Percentiles rank a stretch among this genome's conserved stretches.
phyloP scores from a whole-genome alignment of 30 jellyfish, hydroid and myxozoan species.

The Mastigias papua region DNA sequence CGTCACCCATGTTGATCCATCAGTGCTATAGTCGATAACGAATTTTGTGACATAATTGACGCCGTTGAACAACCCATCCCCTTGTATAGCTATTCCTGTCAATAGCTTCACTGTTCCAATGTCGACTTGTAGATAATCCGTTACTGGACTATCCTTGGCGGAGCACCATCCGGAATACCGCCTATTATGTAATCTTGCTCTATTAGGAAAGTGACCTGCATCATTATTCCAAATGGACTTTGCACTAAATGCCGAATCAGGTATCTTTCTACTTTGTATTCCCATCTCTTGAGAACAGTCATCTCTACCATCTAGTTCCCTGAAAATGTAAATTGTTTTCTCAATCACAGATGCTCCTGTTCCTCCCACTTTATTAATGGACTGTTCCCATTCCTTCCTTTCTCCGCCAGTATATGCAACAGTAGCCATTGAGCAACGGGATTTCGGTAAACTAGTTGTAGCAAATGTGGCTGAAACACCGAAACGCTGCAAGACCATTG shows the following conservation, averaged over 20 bases:
- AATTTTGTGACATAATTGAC: neutral
- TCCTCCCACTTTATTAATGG: neutral
- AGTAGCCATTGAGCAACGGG: slow-evolving; percentile 10
- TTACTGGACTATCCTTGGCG: neutral
- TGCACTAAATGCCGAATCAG: slow-evolving; percentile 20
- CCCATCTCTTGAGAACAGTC: slow-evolving; percentile 51
- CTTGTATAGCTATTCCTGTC: slow-evolving; percentile 30
- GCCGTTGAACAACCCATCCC: slow-evolving; percentile 28
- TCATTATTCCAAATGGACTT: neutral
- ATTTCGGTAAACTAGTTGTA: neutral
- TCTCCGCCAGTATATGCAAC: slow-evolving; percentile 11
- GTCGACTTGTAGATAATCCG: slow-evolving; percentile 16
- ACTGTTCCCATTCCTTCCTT: slow-evolving; percentile 25
- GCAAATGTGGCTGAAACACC: slow-evolving; percentile 70
- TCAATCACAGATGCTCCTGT: slow-evolving; percentile 21
- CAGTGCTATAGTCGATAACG: neutral
- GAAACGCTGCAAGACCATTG: slow-evolving; percentile 22
- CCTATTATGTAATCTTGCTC: slow-evolving; percentile 25
- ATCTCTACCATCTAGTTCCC: slow-evolving; percentile 17
- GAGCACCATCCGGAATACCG: slow-evolving; percentile 9
- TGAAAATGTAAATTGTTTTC: slow-evolving; percentile 22
- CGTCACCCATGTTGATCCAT: slow-evolving; percentile 16
- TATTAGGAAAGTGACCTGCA: neutral
- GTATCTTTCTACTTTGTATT: neutral
- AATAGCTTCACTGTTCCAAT: slow-evolving; percentile 1